phyloP scores from a whole-genome alignment of 2,888 invertebrate genomes.

The Tetrapedia diversipes region DNA sequence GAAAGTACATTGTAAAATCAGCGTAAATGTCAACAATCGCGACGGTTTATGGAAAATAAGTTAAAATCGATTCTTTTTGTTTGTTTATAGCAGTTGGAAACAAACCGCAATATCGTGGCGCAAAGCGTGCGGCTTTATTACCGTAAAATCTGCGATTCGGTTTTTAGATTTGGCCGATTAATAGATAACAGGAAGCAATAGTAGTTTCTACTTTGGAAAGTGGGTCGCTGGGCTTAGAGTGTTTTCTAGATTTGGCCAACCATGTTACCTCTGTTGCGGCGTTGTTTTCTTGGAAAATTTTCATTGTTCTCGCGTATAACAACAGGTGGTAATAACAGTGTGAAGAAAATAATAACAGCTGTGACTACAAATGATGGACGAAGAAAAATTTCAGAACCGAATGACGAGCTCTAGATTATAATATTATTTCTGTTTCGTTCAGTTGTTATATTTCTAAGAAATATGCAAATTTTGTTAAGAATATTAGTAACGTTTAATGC shows the following conservation, averaged over 20 bases:
- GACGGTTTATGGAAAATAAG: slow-evolving; percentile 4
- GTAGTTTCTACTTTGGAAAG: slow-evolving; percentile 52
- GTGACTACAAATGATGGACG: too few relatives aligned
- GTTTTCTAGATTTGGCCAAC: slow-evolving; percentile 7
- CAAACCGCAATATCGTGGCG: background rate
- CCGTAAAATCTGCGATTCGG: background rate
- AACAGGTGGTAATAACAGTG: background rate
- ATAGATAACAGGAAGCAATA: slow-evolving; percentile 29
- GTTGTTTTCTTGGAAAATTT: background rate
- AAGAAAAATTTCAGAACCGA: too few relatives aligned
- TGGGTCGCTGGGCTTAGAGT: slow-evolving; percentile 19
- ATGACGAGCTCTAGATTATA: too few relatives aligned
- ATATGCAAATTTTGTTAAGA: too few relatives aligned
- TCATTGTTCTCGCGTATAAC: background rate
- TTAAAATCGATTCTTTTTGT: background rate
- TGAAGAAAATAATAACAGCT: too few relatives aligned
- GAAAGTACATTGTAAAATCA: slow-evolving; percentile 34
- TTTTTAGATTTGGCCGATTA: slow-evolving; percentile 14
- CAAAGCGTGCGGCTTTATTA: slow-evolving; percentile 16
- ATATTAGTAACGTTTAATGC: too few relatives aligned
- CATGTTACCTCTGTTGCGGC: background rate
- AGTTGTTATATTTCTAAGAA: too few relatives aligned
- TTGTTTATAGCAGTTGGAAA: background rate
- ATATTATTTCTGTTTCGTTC: too few relatives aligned
- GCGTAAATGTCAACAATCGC: slow-evolving; percentile 44